Conservation (phyloP, 1,140 invertebrate genomes). For the Oppia nitens region DNA sequence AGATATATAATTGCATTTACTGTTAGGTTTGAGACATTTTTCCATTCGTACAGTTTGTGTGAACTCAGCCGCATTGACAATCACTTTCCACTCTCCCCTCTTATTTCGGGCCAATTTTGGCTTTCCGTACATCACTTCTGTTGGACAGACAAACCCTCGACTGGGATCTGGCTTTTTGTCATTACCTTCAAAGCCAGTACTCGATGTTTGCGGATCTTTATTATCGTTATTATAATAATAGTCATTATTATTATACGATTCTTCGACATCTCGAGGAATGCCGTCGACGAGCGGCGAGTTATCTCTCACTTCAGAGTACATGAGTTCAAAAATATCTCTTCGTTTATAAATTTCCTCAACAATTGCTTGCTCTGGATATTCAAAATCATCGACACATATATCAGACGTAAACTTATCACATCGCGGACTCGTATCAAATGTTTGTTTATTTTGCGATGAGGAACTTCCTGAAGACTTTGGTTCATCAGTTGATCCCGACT, state of each 20-base stretch:
- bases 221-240: constrained; percentile 35
- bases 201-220: constrained; percentile 21
- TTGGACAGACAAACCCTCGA: constrained; percentile 56
- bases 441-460: neutral
- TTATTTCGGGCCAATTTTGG: constrained; percentile 56
- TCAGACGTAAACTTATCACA: constrained; percentile 56
- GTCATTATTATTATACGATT: constrained; percentile 38
- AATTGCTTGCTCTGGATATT: constrained; percentile 56
- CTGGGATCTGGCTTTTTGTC: constrained; percentile 26
- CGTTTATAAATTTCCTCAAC: constrained; percentile 48
- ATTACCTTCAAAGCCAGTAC: neutral
- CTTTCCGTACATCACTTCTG: constrained; percentile 60
- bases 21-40: constrained; percentile 49
- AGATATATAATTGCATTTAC: constrained; percentile 14
- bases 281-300: constrained; percentile 34
- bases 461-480: neutral
- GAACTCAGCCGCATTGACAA: constrained; percentile 63
- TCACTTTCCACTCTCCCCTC: constrained; percentile 65
- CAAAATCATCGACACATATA: constrained; percentile 49
- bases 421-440: constrained; percentile 22
- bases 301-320: constrained; percentile 46
- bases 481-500: neutral
- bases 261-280: constrained; percentile 36
- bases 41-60: constrained; percentile 65
- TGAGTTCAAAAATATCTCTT: constrained; percentile 44